These are phyloP conservation scores for Dendrolimus kikuchii DNA, from an alignment of 1,140 invertebrate genomes.

Conservation along the genomic window DNA sequence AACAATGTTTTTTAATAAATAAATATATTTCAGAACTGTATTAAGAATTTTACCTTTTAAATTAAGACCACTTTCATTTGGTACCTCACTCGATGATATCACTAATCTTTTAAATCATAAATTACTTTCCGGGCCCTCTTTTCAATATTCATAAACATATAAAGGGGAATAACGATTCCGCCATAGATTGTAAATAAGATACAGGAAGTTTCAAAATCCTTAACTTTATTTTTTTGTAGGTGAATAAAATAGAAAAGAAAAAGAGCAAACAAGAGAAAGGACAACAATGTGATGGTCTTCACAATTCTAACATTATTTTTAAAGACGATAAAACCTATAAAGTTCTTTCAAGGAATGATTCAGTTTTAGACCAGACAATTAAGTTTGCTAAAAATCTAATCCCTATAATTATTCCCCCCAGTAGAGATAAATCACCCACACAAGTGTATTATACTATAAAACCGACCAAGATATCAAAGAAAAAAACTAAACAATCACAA, in stretches of 20 bases:
- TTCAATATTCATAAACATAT: too few species aligned
- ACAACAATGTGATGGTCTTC: conserved; percentile 30
- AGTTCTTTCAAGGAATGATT: conserved; percentile 17
- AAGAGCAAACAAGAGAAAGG: conserved; percentile 24
- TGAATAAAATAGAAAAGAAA: conserved; percentile 18
- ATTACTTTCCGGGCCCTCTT: too few species aligned
- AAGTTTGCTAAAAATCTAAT: conserved; percentile 47
- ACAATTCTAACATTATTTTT: conserved; percentile 8
- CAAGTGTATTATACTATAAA: conserved; percentile 45
- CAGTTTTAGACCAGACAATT: conserved; percentile 44
- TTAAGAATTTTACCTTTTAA: too few species aligned
- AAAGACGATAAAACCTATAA: conserved; percentile 20
- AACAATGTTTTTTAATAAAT: too few species aligned
- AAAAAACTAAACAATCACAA: conserved; percentile 16
- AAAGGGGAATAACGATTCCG: too few species aligned
- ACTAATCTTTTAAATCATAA: too few species aligned
- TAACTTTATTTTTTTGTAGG: too few species aligned
- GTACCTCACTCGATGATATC: too few species aligned
- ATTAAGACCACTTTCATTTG: too few species aligned
- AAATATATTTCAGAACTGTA: too few species aligned
- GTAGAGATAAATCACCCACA: conserved; percentile 16
- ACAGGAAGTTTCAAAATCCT: too few species aligned
- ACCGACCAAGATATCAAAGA: conserved; percentile 31
- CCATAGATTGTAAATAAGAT: too few species aligned
- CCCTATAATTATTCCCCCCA: conserved; percentile 45